These are phyloP conservation scores for Anolis apletophallus DNA, from an alignment of 2,797 vertebrate species.

Conservation along the genomic window DNA sequence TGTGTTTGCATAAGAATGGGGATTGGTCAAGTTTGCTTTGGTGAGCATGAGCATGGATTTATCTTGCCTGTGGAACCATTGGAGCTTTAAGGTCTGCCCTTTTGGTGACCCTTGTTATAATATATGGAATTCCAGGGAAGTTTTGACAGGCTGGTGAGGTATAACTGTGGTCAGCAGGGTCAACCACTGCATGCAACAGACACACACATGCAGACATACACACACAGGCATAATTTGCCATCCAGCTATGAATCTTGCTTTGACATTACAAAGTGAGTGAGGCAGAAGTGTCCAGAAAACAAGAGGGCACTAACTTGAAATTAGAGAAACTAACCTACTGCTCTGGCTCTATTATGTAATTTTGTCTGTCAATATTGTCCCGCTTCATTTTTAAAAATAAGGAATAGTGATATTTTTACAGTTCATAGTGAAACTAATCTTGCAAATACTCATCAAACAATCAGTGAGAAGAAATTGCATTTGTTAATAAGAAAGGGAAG, in stretches of 20 bases:
- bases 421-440: no score
- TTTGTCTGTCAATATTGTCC: neutral
- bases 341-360: neutral
- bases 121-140: conserved; percentile 72
- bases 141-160: conserved; percentile 73
- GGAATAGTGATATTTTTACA: no score
- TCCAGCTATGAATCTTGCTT: conserved; percentile 65
- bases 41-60: conserved; percentile 54
- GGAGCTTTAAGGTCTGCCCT: conserved; percentile 66
- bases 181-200: conserved; percentile 47
- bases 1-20: neutral
- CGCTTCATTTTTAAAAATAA: neutral
- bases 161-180: conserved; percentile 64
- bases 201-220: no score
- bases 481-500: no score
- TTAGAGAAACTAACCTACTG: neutral
- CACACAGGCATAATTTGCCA: conserved; percentile 54
- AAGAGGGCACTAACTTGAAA: neutral
- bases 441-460: no score
- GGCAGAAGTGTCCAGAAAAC: conserved; percentile 28
- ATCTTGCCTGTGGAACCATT: conserved; percentile 46
- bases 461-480: no score
- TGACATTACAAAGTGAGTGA: conserved; percentile 56
- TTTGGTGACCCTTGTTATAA: conserved; percentile 69
- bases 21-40: conserved; percentile 11